Evolutionary conservation across 2,888 invertebrate species (phyloP), one percentile per base, ranked within the genome.

Genomic region (Drosophila lacicola): DNA sequence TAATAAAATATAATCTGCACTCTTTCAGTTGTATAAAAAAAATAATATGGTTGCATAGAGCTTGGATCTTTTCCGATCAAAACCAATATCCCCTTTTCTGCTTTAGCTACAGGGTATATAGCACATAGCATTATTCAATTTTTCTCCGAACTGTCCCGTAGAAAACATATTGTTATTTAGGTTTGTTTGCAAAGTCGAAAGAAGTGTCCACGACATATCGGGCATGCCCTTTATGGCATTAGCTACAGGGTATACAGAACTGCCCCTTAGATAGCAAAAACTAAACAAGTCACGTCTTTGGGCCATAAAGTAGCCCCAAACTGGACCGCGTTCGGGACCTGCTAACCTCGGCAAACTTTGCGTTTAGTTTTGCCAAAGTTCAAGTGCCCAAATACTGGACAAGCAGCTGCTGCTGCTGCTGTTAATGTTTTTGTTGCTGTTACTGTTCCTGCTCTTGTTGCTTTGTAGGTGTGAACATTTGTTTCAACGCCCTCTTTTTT

Each of bases 391-490:
- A 79, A 79, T 80, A 68, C 57, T 62, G 61, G 68, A 60, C 77
- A 71, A 47, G 34, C 72, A 76, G 71, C 80, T 66, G 86, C 57
- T 63, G 74, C 58, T 51, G 33, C 5, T 58, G 34, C 14, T 47
- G 19, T 21, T 8, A 25, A 6, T 51, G 33, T 14, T 60, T 41
- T 9, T 50, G 39, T 21, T 54, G 37, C 47, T 60, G 44, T 46
- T 62, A 42, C 49, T 74, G 47, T 44, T 55, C 54, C 10, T 67
- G 37, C 19, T 60, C 29, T 42, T 29, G n/a, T 66, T 57, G 55
- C 34, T 62, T 58, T 70, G 51, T 77, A 90, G 88, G 88, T 88
- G 88, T 65, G 76, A 88, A 90, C 87, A 87, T 80, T 84, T 80
- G 77, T 88, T 85, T 82, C 80, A 88, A 71, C 88, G 55, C 79